Percentiles rank a stretch among this genome's conserved stretches.
These are phyloP conservation scores for Holothuria glaberrima DNA, from an alignment of 35 echinoderm and acorn worm species.

Conservation along the genomic window DNA sequence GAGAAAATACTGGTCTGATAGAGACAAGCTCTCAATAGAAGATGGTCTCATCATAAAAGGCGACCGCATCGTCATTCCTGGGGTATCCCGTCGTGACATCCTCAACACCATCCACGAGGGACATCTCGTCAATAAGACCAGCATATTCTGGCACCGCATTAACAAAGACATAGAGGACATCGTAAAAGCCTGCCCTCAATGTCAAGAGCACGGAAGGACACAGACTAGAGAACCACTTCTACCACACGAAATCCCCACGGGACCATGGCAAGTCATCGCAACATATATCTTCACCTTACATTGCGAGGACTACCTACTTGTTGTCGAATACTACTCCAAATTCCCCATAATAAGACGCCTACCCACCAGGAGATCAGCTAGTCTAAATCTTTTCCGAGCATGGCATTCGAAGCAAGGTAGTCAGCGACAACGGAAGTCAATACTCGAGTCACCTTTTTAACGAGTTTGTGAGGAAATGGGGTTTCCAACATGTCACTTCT, in stretches of 20 bases:
- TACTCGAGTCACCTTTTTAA: conserved; percentile 49
- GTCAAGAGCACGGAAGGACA: neutral
- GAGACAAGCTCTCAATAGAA: conserved; percentile 47
- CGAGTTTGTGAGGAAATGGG: conserved; percentile 21
- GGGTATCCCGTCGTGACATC: neutral
- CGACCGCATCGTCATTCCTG: conserved; percentile 33
- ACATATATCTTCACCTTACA: conserved; percentile 73
- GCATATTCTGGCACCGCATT: conserved; percentile 6
- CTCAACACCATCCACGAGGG: conserved; percentile 50
- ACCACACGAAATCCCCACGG: conserved; percentile 57
- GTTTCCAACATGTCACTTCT: conserved; percentile 70
- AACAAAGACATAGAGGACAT: conserved; percentile 52
- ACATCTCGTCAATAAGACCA: conserved; percentile 34
- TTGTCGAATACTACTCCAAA: conserved; percentile 79
- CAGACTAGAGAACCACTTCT: conserved; percentile 23
- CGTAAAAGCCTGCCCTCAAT: neutral
- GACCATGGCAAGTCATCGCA: conserved; percentile 72
- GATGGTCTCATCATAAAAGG: conserved; percentile 52
- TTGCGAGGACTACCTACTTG: conserved; percentile 55
- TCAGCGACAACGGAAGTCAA: conserved; percentile 75
- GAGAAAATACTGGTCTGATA: conserved; percentile 11
- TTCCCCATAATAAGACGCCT: conserved; percentile 48
- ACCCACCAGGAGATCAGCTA: conserved; percentile 19
- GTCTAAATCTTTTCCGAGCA: conserved; percentile 76
- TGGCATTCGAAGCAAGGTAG: conserved; percentile 66